These are phyloP conservation scores for Echeneis naucrates DNA, from an alignment of 2,797 vertebrate species.

Conservation along the genomic window DNA sequence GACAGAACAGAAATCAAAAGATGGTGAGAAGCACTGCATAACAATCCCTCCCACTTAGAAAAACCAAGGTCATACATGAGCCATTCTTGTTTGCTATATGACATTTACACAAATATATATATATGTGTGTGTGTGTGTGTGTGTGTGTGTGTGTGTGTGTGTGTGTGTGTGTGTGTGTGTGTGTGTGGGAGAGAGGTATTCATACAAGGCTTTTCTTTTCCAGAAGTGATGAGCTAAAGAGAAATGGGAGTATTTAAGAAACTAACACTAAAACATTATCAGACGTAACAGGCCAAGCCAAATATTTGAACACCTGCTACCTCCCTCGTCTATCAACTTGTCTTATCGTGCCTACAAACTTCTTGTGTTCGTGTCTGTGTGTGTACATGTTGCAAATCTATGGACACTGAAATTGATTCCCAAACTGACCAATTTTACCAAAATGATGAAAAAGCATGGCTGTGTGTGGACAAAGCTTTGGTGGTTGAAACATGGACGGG, in stretches of 20 bases:
- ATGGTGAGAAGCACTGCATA: slow-evolving; percentile 41
- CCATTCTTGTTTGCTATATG: slow-evolving; percentile 22
- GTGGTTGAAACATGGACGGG: not conserved
- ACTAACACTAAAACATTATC: not conserved
- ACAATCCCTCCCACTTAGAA: slow-evolving; percentile 40
- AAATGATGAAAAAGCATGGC: slow-evolving; percentile 2
- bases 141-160: too few relatives aligned
- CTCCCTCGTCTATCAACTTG: slow-evolving; percentile 42
- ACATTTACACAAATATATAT: too few relatives aligned
- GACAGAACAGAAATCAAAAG: slow-evolving; percentile 22
- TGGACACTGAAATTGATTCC: too few relatives aligned
- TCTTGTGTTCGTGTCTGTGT: slow-evolving; percentile 1
- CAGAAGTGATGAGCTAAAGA: slow-evolving; percentile 8
- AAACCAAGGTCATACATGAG: slow-evolving; percentile 45
- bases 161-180: too few relatives aligned
- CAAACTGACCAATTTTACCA: slow-evolving; percentile 2
- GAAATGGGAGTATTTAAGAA: not conserved
- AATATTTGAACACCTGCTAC: slow-evolving; percentile 70
- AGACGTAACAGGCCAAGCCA: slow-evolving; percentile 41
- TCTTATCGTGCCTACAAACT: slow-evolving; percentile 26
- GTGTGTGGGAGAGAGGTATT: too few relatives aligned
- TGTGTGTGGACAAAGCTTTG: not conserved
- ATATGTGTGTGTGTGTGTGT: too few relatives aligned
- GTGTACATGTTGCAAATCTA: slow-evolving; percentile 12
- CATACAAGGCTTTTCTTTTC: too few relatives aligned